Conservation (phyloP, 1,140 invertebrate genomes). For the Penaeus chinensis region DNA sequence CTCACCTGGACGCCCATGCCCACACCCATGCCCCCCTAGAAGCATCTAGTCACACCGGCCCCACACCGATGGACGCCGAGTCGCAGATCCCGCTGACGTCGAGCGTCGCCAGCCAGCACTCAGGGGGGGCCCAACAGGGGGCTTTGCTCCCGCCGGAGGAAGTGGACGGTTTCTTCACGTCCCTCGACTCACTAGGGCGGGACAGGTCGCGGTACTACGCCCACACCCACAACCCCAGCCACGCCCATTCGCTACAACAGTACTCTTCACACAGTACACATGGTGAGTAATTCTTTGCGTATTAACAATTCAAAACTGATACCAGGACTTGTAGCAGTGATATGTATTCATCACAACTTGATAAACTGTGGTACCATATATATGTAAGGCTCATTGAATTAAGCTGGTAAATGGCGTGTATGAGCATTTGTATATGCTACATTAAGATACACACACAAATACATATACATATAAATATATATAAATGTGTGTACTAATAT, state of each 20-base stretch:
- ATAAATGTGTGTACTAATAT: no score
- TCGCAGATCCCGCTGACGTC: slow-evolving; percentile 14
- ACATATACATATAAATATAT: no score
- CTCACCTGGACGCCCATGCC: slow-evolving; percentile 1
- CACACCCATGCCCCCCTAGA: slow-evolving; percentile 33
- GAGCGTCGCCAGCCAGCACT: slow-evolving; percentile 18
- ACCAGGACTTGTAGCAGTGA: no score
- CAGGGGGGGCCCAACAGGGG: slow-evolving; percentile 35
- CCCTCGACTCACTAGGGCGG: slow-evolving; percentile 48
- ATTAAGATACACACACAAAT: no score
- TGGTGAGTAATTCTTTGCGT: slow-evolving; percentile 30
- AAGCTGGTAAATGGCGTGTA: no score
- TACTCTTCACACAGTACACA: slow-evolving; percentile 41
- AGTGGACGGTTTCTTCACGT: slow-evolving; percentile 54
- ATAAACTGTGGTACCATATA: no score
- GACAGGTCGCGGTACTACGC: slow-evolving; percentile 49
- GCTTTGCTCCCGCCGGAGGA: slow-evolving; percentile 50
- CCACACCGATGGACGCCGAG: slow-evolving; percentile 31
- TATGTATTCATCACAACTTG: no score
- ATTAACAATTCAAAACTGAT: no score
- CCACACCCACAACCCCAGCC: slow-evolving; percentile 44
- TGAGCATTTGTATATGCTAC: no score
- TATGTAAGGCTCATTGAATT: no score
- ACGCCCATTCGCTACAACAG: slow-evolving; percentile 40
- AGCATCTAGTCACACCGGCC: slow-evolving; percentile 20